phyloP scores from a whole-genome alignment of 2,888 invertebrate genomes.

The Syrphus vitripennis region DNA sequence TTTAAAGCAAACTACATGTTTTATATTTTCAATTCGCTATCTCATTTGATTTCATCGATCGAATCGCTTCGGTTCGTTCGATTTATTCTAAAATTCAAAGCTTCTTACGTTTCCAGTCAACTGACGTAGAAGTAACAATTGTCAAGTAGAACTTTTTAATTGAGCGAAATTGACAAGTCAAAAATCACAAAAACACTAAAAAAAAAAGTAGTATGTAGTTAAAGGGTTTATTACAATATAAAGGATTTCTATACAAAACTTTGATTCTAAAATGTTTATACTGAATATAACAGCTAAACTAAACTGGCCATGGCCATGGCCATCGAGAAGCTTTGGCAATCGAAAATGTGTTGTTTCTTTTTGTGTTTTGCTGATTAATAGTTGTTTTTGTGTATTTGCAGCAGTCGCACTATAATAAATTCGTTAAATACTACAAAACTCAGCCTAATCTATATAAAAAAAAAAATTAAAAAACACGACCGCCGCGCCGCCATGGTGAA shows the following conservation, averaged over 20 bases:
- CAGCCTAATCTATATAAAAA: slow-evolving; percentile 44
- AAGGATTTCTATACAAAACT: slow-evolving; percentile 14
- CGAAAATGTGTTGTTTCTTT: slow-evolving; percentile 15
- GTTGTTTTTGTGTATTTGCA: slow-evolving; percentile 36
- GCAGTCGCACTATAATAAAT: slow-evolving; percentile 23
- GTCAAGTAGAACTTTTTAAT: background rate
- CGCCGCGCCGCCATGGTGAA: slow-evolving; percentile 38
- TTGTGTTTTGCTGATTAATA: background rate
- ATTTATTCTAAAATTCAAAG: background rate
- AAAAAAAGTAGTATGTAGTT: slow-evolving; percentile 53
- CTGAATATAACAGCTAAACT: slow-evolving; percentile 21
- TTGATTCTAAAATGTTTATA: slow-evolving; percentile 20
- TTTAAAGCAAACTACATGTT: background rate
- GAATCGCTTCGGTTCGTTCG: background rate
- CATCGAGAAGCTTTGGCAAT: slow-evolving; percentile 38
- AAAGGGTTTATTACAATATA: slow-evolving; percentile 37
- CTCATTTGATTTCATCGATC: background rate
- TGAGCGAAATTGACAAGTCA: background rate
- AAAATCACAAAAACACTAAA: no score
- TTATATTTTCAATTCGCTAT: background rate
- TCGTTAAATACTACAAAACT: slow-evolving; percentile 12
- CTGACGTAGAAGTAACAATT: background rate
- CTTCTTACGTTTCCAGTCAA: background rate
- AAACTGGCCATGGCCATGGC: slow-evolving; percentile 20
- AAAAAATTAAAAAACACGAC: slow-evolving; percentile 32